phyloP scores from a whole-genome alignment of 1,140 invertebrate genomes.

The Thaumetopoea pityocampa region DNA sequence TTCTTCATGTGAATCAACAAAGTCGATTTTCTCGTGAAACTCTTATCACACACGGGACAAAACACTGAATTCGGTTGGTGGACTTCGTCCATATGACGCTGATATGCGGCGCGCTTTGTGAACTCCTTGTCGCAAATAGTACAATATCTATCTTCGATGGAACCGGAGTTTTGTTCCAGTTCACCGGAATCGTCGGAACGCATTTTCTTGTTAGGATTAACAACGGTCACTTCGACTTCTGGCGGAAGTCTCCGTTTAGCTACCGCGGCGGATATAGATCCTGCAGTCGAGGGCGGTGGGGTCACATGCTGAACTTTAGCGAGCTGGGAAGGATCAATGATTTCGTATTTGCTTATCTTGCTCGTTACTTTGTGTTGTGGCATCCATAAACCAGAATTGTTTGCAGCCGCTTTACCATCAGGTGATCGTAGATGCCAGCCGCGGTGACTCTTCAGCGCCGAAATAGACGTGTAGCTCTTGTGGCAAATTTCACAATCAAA shows the following conservation, averaged over 20 bases:
- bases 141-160: slow-evolving; percentile 74
- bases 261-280: slow-evolving; percentile 13
- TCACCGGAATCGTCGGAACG: slow-evolving; percentile 64
- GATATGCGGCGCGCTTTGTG: slow-evolving; percentile 73
- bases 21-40: slow-evolving; percentile 73
- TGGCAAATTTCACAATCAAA: slow-evolving; percentile 78
- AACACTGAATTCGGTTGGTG: slow-evolving; percentile 54
- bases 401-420: slow-evolving; percentile 73
- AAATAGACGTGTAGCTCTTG: slow-evolving; percentile 76
- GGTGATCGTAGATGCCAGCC: slow-evolving; percentile 78
- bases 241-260: slow-evolving; percentile 65
- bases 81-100: slow-evolving; percentile 77
- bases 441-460: slow-evolving; percentile 77
- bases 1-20: slow-evolving; percentile 76
- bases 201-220: slow-evolving; percentile 70
- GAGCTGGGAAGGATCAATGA: slow-evolving; percentile 43
- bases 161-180: slow-evolving; percentile 36
- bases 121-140: slow-evolving; percentile 78
- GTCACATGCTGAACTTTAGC: slow-evolving; percentile 36
- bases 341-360: slow-evolving; percentile 72
- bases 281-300: slow-evolving; percentile 6
- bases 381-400: slow-evolving; percentile 73
- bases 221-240: slow-evolving; percentile 70
- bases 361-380: slow-evolving; percentile 72
- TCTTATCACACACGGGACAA: slow-evolving; percentile 76